Evolutionary conservation across 2,113 vertebrate genomes (phyloP).

Genomic region (Philantomba maxwellii): DNA sequence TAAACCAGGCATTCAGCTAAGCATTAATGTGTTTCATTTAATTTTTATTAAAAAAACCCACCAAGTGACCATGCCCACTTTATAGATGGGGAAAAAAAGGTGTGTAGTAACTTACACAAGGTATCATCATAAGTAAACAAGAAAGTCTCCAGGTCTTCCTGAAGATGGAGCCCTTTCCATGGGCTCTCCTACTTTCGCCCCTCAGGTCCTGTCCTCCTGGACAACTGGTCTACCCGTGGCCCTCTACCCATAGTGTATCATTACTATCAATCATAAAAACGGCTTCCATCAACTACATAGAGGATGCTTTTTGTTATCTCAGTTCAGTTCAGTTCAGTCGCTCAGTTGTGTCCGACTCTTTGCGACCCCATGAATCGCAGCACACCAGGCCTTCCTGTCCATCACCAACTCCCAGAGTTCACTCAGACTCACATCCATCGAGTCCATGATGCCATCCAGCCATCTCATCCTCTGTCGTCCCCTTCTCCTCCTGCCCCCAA

Average conservation of each 20-base stretch:
- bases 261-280: background rate
- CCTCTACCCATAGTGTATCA: background rate
- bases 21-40: background rate
- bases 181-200: rapidly evolving
- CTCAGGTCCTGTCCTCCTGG: background rate
- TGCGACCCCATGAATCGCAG: no score
- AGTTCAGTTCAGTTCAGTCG: no score
- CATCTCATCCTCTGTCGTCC: no score
- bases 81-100: background rate
- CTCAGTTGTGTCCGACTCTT: no score
- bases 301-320: background rate
- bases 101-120: background rate
- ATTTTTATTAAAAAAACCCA: background rate
- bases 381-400: no score
- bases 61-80: background rate
- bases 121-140: background rate
- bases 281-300: background rate
- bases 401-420: no score
- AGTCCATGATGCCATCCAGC: no score
- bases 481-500: no score
- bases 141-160: background rate
- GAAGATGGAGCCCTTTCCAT: rapidly evolving
- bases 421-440: no score
- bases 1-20: background rate
- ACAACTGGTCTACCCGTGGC: background rate